Evolutionary conservation across 2,888 invertebrate species (phyloP).

Genomic region (Cantharis nigra): DNA sequence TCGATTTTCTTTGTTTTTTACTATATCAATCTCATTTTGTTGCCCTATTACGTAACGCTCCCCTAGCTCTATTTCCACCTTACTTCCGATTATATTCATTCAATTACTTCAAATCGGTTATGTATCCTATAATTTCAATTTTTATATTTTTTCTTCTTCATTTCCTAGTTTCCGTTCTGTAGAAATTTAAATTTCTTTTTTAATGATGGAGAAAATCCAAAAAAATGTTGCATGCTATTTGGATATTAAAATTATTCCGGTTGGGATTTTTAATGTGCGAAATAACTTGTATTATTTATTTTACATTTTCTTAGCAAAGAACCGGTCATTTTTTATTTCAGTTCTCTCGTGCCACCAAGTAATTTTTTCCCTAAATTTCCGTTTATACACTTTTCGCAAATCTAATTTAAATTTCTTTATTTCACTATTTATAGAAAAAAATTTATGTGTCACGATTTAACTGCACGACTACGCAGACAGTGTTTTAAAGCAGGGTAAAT

Average conservation of each 20-base stretch:
- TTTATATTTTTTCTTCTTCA: not conserved
- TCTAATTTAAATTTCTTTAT: not conserved
- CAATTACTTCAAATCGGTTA: not conserved
- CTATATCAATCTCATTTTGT: not conserved
- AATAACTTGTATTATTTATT: not conserved
- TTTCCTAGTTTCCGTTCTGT: not conserved
- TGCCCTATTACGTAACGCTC: not conserved
- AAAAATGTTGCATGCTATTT: not conserved
- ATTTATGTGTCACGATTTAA: not conserved
- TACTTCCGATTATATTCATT: not conserved
- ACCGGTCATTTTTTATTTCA: not conserved
- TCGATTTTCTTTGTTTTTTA: not conserved
- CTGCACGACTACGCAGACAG: not conserved
- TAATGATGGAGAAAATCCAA: not conserved
- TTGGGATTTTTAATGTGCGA: not conserved
- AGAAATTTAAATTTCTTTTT: not conserved
- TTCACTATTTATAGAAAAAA: not conserved
- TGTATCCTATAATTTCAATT: not conserved
- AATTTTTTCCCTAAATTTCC: not conserved
- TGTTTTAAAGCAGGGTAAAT: too few relatives aligned
- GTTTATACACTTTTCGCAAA: not conserved
- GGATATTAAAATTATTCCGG: not conserved
- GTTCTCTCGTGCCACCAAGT: not conserved
- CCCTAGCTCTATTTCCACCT: not conserved
- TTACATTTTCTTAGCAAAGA: not conserved